These are phyloP conservation scores for Coremacera marginata DNA, from an alignment of 2,888 invertebrate species.

Conservation along the genomic window DNA sequence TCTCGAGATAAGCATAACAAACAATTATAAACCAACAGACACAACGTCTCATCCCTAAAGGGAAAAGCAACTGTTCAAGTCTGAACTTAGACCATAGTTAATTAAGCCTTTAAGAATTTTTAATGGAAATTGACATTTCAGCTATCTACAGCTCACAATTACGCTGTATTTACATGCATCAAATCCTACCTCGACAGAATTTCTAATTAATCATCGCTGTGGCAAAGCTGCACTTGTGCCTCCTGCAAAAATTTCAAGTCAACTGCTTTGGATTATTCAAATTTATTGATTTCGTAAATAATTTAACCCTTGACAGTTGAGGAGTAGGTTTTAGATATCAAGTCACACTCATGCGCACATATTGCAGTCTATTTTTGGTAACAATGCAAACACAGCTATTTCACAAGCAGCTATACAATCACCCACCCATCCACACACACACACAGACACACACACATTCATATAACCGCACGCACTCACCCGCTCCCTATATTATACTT, in stretches of 20 bases:
- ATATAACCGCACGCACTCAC: too few species aligned
- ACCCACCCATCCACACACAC: neutral
- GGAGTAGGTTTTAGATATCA: neutral
- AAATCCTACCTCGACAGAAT: neutral
- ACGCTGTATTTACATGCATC: neutral
- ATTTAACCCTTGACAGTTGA: constrained; percentile 4
- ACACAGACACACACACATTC: neutral
- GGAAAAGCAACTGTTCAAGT: too few species aligned
- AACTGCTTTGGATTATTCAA: constrained; percentile 18
- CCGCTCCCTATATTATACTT: too few species aligned
- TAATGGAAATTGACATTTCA: neutral
- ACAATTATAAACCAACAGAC: too few species aligned
- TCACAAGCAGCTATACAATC: neutral
- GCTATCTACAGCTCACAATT: neutral
- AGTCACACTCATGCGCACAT: neutral
- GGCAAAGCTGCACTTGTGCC: neutral
- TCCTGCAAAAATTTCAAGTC: neutral
- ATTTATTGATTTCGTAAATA: constrained; percentile 16
- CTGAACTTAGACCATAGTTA: too few species aligned
- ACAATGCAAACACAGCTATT: neutral
- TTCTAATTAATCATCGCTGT: neutral
- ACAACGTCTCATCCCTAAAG: too few species aligned
- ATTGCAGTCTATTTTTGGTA: constrained; percentile 5
- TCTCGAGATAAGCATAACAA: too few species aligned
- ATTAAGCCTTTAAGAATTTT: neutral